Base-by-base conservation (phyloP, 2,113 vertebrate genomes). In the Polypterus senegalus region DNA sequence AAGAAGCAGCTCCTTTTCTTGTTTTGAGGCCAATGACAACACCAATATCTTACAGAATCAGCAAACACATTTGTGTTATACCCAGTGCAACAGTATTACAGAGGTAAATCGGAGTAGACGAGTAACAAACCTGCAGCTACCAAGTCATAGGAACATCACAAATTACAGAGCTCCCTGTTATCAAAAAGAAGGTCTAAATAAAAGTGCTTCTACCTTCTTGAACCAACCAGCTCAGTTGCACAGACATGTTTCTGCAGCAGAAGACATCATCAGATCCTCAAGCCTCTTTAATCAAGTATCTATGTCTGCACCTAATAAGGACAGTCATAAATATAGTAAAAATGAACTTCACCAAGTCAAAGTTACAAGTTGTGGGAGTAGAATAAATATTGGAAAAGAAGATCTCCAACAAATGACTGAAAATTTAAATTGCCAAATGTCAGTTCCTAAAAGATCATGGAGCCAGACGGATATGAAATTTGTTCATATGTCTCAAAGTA, bases 391-490 rank as follows among this genome's bases (percentile, higher is more conserved):
- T 11, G 79, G 78, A 7, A 71, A 65, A 0, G 75, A 63, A 0
- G 75, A 78, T 43, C 77, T 82, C 4, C 82, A 82, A 0, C 75
- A 78, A 73, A 82, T 77, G 62, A 87, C 78, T 44, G 91, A 91
- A 0, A 78, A 88, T 66, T 87, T 61, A 0, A 74, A 71, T 60
- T 81, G 81, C 63, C 87, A 87, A 58, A 88, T 91, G 0, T 89
- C 83, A 63, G 72, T 84, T 27, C 92, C 94, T 11, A 90, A 87
- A 58, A 75, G 88, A 0, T 86, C 85, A 0, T 88, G 86, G 63
- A 94, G 92, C 78, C 94, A 95, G 71, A 90, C 63, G 0, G 91
- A 97, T 53, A 88, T 97, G 77, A 92, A 97, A 69, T 83, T 82
- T 48, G 76, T 89, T 9, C 69, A 74, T n/a, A 81, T 87, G 68